Conservation (phyloP, 2,888 invertebrate genomes). For the Macropis europaea region DNA sequence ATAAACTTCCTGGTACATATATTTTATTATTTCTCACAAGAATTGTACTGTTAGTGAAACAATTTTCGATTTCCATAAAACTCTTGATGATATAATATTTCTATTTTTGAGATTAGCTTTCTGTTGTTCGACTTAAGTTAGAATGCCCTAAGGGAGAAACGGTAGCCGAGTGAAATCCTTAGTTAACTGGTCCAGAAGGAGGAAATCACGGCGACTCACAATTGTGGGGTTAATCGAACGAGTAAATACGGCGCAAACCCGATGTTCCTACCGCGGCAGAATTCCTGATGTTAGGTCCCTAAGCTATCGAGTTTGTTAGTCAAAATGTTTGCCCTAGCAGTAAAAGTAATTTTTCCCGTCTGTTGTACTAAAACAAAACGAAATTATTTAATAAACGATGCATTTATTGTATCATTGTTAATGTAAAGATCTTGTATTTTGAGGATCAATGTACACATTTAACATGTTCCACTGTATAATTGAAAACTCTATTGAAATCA, state of each 20-base stretch:
- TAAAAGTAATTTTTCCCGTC: not conserved
- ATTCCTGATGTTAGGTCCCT: conserved; percentile 62
- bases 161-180: conserved; percentile 32
- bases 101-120: not conserved
- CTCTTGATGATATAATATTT: not conserved
- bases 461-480: no score
- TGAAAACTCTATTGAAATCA: no score
- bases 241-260: conserved; percentile 53
- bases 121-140: not conserved
- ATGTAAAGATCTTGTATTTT: no score
- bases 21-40: no score
- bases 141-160: conserved; percentile 1
- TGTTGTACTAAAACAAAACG: not conserved
- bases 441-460: no score
- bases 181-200: conserved; percentile 50
- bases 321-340: not conserved
- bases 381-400: not conserved
- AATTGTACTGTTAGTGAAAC: no score
- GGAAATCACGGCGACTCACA: conserved; percentile 63
- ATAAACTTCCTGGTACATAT: no score
- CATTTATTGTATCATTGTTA: no score
- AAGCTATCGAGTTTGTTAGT: conserved; percentile 9
- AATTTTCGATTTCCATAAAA: no score
- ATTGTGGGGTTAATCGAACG: conserved; percentile 58
- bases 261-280: conserved; percentile 44